Evolutionary conservation across 2,797 vertebrate species (phyloP), one percentile per base, ranked within the genome.

Genomic region (Zenarchopterus dispar): DNA sequence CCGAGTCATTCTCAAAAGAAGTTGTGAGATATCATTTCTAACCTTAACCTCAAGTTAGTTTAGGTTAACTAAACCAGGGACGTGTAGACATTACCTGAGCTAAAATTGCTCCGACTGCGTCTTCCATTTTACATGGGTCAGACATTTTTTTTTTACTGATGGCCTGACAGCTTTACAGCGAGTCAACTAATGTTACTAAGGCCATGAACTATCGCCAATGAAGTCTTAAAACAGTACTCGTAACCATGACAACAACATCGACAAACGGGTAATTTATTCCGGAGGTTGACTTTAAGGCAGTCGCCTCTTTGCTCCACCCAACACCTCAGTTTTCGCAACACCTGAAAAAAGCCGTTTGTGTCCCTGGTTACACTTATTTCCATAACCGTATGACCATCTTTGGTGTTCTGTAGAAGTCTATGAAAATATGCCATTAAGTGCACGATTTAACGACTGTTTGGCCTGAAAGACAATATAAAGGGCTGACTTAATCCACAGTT

Each of bases 181-280:
- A 18, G 24, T 42, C 28, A 28, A 28, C 28, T 28, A 21, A 36
- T 0, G 3, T 22, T 39, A 43, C 45, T 44, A 67, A 24, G 4
- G 31, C 28, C 2, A 54, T 8, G 6, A 60, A 26, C 0, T 7
- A 50, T 17, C 23, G 11, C 8, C 28, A 15, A 22, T 31, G 10
- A 57, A 50, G 7, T 39, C 18, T 36, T 52, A 16, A 49, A 51
- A 69, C 59, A 39, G 4, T 49, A 26, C 4, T 44, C 28, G 85
- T 87, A 62, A 65, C 88, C 83, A 85, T 91, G 80, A 84, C 90
- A 91, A 95, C 93, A 17, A 43, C 50, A 82, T 51, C 70, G 83
- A 0, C 2, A 8, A 0, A 0, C 0, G 2, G 0, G 6, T 2
- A 16, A 0, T 0, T 1, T 9, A 17, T 1, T 0, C 74, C 33